Conservation (phyloP, 2,113 vertebrate genomes). For the Hypanus sabinus region DNA sequence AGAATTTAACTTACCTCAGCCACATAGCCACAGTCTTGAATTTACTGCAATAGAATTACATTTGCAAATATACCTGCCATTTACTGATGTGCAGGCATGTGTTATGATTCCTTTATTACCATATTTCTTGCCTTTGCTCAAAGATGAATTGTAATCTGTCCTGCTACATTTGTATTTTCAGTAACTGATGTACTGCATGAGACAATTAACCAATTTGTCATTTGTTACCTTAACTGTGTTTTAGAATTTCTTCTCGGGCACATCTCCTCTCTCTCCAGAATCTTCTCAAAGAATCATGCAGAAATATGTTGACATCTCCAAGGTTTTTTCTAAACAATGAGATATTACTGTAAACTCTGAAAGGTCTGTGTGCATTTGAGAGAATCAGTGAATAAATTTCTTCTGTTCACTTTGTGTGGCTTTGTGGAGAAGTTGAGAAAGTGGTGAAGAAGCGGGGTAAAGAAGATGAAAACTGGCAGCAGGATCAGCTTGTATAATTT, state of each 20-base stretch:
- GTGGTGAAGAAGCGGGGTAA: background rate
- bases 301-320: conserved; percentile 19
- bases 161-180: background rate
- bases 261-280: background rate
- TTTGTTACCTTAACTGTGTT: background rate
- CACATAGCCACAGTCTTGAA: background rate
- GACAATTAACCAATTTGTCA: conserved; percentile 23
- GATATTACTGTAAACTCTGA: background rate
- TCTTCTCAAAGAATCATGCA: conserved; percentile 11
- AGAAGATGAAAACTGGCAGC: too few species aligned
- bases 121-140: background rate
- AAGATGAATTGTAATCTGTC: conserved; percentile 10
- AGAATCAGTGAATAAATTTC: conserved; percentile 27
- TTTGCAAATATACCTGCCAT: background rate
- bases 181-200: background rate
- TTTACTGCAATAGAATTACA: background rate
- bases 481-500: background rate
- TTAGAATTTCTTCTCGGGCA: background rate
- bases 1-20: background rate
- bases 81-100: background rate
- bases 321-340: conserved; percentile 9
- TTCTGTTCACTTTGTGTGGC: background rate
- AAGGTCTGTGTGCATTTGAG: background rate
- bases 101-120: background rate
- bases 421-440: background rate